Conservation (phyloP, 2,113 vertebrate species). For the Nestor notabilis region DNA sequence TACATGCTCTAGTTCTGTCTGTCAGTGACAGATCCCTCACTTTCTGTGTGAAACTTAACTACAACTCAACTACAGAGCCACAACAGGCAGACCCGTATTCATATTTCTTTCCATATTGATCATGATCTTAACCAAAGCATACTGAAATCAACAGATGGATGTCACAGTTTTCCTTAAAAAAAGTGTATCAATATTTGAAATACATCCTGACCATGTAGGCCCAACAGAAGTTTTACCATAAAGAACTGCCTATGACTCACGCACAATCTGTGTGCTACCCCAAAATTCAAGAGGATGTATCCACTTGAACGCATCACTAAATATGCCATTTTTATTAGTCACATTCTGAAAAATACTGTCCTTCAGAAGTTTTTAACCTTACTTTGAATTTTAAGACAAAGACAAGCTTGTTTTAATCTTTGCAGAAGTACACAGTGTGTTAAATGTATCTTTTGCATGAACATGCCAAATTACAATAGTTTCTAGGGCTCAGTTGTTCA, state of each 20-base stretch:
- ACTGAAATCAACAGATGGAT: background rate
- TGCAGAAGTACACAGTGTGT: background rate
- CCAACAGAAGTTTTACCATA: background rate
- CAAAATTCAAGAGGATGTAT: background rate
- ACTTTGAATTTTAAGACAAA: background rate
- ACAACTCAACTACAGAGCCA: background rate
- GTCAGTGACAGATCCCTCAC: fast-evolving
- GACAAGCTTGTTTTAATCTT: background rate
- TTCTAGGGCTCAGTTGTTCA: background rate
- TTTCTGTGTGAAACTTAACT: background rate
- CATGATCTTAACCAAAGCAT: background rate
- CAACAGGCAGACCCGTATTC: background rate
- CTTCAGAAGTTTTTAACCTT: background rate
- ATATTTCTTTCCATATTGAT: background rate
- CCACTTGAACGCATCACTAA: background rate
- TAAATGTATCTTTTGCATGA: background rate
- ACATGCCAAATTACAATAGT: background rate
- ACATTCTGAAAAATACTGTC: background rate
- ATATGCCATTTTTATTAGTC: background rate
- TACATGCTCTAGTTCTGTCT: background rate
- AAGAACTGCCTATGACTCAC: background rate
- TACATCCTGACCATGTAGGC: background rate
- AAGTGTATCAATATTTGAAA: background rate
- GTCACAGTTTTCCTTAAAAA: background rate
- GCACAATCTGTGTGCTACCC: background rate